Base-by-base conservation (phyloP, 2,797 vertebrate species). In the Emys orbicularis region DNA sequence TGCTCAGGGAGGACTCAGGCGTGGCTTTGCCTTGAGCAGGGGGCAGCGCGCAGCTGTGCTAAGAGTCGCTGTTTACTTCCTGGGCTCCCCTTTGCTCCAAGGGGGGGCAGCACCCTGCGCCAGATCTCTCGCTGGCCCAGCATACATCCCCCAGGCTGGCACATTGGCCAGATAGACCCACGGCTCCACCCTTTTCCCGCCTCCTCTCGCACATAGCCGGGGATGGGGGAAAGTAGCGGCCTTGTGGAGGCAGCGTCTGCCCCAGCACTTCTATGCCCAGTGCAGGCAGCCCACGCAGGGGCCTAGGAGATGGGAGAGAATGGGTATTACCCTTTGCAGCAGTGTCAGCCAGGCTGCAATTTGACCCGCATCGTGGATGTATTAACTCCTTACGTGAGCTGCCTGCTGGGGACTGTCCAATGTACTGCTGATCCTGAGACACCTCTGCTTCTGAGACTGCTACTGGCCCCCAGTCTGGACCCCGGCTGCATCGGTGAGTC, bases 81-180 rank as follows among this genome's bases (percentile, higher is more conserved):
- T 27, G 56, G 56, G 25, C 11, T 57, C 56, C 56, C 56, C 53
- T 8, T 23, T 34, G 13, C 31, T 31, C 59, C 61, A 68, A 37
- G 16, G 6, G 3, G 5, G n/a, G 34, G 18, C 34, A 5, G 57
- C 11, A 29, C 27, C 12, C 27, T 5, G 27, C 1, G 5, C 4
- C 27, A 59, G 27, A 59, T 59, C 57, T 15, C 57, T 27, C 11
- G 27, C 12, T 59, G 56, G 56, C 56, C 56, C 23, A 57, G 10
- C 25, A 4, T 27, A 57, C 25, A 2, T 57, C 23, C 25, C 56
- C 56, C 25, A 57, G 13, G 29, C 34, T 25, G 13, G 31, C 2
- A 6, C 25, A 25, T 65, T 18, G 31, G 59, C 54, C 54, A 21
- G 21, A 25, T 25, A 16, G 54, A 25, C 54, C 54, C 21, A 56